These are phyloP conservation scores for Pterostichus niger DNA, from an alignment of 2,888 invertebrate genomes.

Conservation along the genomic window DNA sequence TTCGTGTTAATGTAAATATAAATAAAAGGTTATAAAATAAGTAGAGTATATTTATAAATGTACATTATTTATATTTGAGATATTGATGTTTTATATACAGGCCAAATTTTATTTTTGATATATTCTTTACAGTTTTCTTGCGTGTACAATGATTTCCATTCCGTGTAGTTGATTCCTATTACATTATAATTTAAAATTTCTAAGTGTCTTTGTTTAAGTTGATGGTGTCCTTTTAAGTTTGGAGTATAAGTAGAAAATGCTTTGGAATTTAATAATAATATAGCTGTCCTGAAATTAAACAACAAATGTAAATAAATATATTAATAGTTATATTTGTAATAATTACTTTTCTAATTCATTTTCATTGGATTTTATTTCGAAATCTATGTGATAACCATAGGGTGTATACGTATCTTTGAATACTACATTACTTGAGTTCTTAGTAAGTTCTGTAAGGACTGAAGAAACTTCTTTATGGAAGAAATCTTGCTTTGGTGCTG, in stretches of 20 bases:
- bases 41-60: conserved; percentile 21
- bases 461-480: conserved; percentile 50
- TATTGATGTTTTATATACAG: conserved; percentile 16
- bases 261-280: conserved; percentile 77
- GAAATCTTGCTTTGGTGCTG: conserved; percentile 32
- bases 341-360: conserved; percentile 67
- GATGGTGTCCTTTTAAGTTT: conserved; percentile 78
- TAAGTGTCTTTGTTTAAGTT: conserved; percentile 80
- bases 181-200: conserved; percentile 83
- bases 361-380: conserved; percentile 71
- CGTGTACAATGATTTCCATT: conserved; percentile 81
- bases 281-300: conserved; percentile 75
- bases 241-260: conserved; percentile 78
- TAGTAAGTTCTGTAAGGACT: conserved; percentile 67
- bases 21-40: conserved; percentile 28
- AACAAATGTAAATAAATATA: conserved; percentile 44
- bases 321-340: conserved; percentile 36
- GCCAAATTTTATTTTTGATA: conserved; percentile 72
- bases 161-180: conserved; percentile 77
- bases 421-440: conserved; percentile 53
- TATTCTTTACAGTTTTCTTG: conserved; percentile 78
- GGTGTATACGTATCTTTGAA: conserved; percentile 74
- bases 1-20: conserved; percentile 5
- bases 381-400: conserved; percentile 78
- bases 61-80: conserved; percentile 13